A percentile compares a stretch with the other conserved stretches of the same genome.
phyloP scores from a whole-genome alignment of 2,113 vertebrate species.

The Solea solea region DNA sequence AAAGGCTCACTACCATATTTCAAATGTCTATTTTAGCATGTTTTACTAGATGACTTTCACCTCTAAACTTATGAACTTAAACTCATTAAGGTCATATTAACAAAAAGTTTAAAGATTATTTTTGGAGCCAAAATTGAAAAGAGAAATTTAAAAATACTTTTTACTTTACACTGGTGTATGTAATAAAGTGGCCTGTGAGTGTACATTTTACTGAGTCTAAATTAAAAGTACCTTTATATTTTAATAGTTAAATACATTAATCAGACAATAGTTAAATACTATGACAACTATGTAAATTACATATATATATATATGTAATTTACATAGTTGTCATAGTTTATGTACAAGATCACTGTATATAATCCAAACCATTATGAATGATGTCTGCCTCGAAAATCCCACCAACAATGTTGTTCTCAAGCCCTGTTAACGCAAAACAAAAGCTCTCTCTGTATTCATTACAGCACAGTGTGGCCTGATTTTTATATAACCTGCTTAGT shows the following conservation, averaged over 20 bases:
- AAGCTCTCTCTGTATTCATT: constrained; percentile 39
- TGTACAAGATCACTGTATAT: constrained; percentile 4
- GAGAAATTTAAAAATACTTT: neutral
- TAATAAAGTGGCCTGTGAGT: neutral
- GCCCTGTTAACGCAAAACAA: constrained; percentile 42
- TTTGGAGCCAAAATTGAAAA: no score
- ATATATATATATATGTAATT: neutral
- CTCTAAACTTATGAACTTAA: no score
- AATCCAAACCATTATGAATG: constrained; percentile 15
- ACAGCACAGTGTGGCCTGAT: constrained; percentile 63
- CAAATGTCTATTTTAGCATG: no score
- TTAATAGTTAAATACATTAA: neutral
- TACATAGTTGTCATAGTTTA: no score
- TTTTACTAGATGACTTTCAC: no score
- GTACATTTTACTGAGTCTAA: neutral
- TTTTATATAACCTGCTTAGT: constrained; percentile 67
- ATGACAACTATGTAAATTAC: no score
- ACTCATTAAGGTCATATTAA: no score
- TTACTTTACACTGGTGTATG: neutral
- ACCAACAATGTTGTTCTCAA: constrained; percentile 14
- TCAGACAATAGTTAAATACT: no score
- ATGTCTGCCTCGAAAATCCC: constrained; percentile 11
- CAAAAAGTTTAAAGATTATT: no score
- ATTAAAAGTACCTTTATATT: neutral
- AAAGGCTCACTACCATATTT: no score